These are phyloP conservation scores for Himantopus leucocephalus DNA, from an alignment of 2,113 vertebrate genomes.

Conservation along the genomic window DNA sequence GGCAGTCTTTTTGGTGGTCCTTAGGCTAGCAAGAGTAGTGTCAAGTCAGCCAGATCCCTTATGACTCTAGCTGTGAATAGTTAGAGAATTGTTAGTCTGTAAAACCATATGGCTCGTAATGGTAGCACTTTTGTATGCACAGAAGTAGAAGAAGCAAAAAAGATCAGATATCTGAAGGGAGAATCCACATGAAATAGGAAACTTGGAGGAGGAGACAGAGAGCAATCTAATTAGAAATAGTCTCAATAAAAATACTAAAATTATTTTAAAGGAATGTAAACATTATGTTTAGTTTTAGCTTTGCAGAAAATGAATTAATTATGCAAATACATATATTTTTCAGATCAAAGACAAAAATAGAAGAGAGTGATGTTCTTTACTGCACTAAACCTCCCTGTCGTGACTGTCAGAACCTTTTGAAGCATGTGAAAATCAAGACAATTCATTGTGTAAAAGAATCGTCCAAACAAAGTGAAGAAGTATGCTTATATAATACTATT, in stretches of 20 bases:
- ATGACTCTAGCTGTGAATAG: neutral
- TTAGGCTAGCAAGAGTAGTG: neutral
- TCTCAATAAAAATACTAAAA: neutral
- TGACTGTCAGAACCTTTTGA: neutral
- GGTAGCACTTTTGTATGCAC: neutral
- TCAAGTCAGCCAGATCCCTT: neutral
- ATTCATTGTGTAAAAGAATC: neutral
- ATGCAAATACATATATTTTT: neutral
- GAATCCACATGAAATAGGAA: neutral
- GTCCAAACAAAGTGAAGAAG: neutral
- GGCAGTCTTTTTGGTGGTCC: neutral
- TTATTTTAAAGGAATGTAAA: neutral
- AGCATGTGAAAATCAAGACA: neutral
- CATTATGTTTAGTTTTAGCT: neutral
- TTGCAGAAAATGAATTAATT: neutral
- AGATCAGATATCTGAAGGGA: neutral
- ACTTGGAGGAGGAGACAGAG: neutral
- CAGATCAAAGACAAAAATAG: neutral
- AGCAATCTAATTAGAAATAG: neutral
- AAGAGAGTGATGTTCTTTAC: neutral
- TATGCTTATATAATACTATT: neutral
- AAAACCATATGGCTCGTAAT: neutral
- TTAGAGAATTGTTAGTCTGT: neutral
- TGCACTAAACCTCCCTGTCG: neutral
- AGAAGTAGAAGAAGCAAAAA: neutral